Evolutionary conservation across 92 coral and sea anemone genomes (phyloP).

Genomic region (Epizoanthus illoricatus): DNA sequence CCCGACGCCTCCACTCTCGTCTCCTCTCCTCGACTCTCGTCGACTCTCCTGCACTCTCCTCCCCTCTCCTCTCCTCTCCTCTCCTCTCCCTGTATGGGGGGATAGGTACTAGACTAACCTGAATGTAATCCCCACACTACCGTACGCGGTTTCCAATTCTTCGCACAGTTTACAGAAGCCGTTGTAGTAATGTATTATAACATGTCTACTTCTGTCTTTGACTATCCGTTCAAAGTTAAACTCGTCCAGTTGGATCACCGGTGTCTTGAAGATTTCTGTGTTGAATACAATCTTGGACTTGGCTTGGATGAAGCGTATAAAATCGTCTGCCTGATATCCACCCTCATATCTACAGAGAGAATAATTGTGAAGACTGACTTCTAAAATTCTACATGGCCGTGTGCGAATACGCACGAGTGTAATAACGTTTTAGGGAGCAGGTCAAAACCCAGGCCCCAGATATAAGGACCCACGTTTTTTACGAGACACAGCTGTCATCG

Average conservation of each 20-base stretch:
- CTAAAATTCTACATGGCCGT: background rate
- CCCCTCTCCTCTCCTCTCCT: too few relatives aligned
- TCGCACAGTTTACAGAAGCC: slow-evolving; percentile 85
- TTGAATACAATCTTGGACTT: slow-evolving; percentile 62
- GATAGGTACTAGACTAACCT: background rate
- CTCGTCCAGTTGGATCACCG: slow-evolving; percentile 77
- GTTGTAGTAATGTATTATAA: slow-evolving; percentile 80
- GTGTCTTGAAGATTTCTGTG: slow-evolving; percentile 70
- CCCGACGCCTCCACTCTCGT: too few relatives aligned
- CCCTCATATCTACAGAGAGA: slow-evolving; percentile 68
- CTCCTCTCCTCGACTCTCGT: too few relatives aligned
- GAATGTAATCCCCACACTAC: slow-evolving; percentile 35
- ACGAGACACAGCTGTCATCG: too few relatives aligned
- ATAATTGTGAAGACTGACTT: background rate
- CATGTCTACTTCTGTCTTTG: slow-evolving; percentile 77
- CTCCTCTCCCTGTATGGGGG: too few relatives aligned
- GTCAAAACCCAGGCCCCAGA: too few relatives aligned
- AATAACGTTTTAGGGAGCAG: too few relatives aligned
- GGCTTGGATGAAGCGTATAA: slow-evolving; percentile 73
- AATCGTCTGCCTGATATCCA: slow-evolving; percentile 64
- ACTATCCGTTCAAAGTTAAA: slow-evolving; percentile 90
- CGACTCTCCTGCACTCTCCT: too few relatives aligned
- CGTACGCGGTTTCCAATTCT: slow-evolving; percentile 58
- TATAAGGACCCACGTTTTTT: too few relatives aligned
- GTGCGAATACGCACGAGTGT: too few relatives aligned